These are phyloP conservation scores for Nibea albiflora DNA, from an alignment of 2,113 vertebrate species.

Conservation along the genomic window DNA sequence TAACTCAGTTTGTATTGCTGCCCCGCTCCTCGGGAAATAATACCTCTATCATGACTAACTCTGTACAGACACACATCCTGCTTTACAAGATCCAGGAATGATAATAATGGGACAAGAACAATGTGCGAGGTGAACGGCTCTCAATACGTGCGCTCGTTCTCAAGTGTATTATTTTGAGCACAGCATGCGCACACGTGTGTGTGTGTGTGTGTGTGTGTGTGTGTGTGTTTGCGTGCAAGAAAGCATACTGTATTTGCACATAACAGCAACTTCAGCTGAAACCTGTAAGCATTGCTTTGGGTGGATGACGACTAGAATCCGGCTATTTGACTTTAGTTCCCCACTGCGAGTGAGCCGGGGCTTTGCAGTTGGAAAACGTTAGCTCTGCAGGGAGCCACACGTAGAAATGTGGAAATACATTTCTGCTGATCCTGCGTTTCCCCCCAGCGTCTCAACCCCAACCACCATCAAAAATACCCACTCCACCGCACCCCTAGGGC, in stretches of 20 bases:
- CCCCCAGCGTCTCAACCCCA: slow-evolving; percentile 26
- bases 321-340: slow-evolving; percentile 44
- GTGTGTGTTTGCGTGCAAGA: background rate
- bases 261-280: background rate
- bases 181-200: background rate
- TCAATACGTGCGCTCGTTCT: background rate
- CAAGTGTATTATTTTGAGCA: background rate
- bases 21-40: background rate
- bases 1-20: background rate
- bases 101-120: slow-evolving; percentile 24
- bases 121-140: slow-evolving; percentile 14
- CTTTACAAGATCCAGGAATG: slow-evolving; percentile 9
- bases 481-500: slow-evolving; percentile 4
- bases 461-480: slow-evolving; percentile 7
- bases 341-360: slow-evolving; percentile 38
- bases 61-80: background rate
- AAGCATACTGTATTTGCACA: slow-evolving; percentile 15
- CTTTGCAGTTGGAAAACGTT: slow-evolving; percentile 25
- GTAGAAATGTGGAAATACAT: slow-evolving; percentile 35
- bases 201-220: background rate
- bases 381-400: slow-evolving; percentile 49
- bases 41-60: background rate
- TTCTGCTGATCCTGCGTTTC: slow-evolving; percentile 70
- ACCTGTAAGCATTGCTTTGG: slow-evolving; percentile 19
- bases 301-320: slow-evolving; percentile 16